These are phyloP conservation scores for Hyperoplus immaculatus DNA, from an alignment of 2,797 vertebrate species.

Conservation along the genomic window DNA sequence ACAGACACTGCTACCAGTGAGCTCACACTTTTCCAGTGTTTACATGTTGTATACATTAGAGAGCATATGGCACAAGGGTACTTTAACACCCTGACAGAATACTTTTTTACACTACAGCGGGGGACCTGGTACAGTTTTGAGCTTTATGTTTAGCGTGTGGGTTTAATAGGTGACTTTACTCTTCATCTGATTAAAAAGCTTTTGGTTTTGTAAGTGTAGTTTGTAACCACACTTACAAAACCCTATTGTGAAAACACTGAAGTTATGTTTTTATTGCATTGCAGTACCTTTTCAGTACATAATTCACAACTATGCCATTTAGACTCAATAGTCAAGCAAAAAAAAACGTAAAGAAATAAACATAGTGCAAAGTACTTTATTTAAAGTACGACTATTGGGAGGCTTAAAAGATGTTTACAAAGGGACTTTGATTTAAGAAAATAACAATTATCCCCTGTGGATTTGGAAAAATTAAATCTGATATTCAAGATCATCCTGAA, in stretches of 20 bases:
- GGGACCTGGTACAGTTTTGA: slow-evolving; percentile 17
- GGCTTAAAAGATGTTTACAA: slow-evolving; percentile 14
- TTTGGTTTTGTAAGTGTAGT: slow-evolving; percentile 1
- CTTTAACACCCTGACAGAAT: slow-evolving; percentile 46
- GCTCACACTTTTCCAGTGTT: slow-evolving; percentile 66
- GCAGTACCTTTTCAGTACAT: background rate
- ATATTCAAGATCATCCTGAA: slow-evolving; percentile 25
- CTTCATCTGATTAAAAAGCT: slow-evolving; percentile 5
- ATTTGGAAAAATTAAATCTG: slow-evolving; percentile 45
- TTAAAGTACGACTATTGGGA: slow-evolving; percentile 9
- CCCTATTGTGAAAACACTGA: background rate
- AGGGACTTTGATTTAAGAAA: background rate
- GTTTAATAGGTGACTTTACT: slow-evolving; percentile 8
- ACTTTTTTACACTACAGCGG: slow-evolving; percentile 5
- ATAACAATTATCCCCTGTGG: slow-evolving; percentile 24
- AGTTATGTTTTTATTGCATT: background rate
- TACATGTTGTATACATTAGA: slow-evolving; percentile 68
- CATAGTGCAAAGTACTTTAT: background rate
- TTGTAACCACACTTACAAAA: background rate
- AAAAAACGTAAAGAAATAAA: background rate
- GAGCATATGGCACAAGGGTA: slow-evolving; percentile 26
- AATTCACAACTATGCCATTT: background rate
- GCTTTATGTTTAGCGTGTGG: background rate
- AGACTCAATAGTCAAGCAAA: background rate
- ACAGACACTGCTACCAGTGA: slow-evolving; percentile 25